phyloP scores from a whole-genome alignment of 1,140 invertebrate species.

The Pachypsylla venusta region DNA sequence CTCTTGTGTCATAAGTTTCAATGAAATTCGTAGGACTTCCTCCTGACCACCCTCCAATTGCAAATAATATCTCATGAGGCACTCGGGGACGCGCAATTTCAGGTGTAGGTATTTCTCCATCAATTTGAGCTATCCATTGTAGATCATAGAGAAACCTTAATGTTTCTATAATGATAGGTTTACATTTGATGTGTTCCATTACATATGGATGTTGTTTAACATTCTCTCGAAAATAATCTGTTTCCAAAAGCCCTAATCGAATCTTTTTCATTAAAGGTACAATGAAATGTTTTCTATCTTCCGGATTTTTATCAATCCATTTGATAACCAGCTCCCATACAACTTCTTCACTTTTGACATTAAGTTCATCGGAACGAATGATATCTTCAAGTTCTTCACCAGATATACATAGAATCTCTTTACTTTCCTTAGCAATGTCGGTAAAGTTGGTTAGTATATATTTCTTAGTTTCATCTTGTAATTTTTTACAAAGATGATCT shows the following conservation, averaged over 20 bases:
- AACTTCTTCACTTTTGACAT: slow-evolving; percentile 45
- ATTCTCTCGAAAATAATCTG: slow-evolving; percentile 56
- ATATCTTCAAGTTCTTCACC: slow-evolving; percentile 51
- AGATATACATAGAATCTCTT: slow-evolving; percentile 51
- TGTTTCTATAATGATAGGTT: slow-evolving; percentile 56
- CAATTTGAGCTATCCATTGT: slow-evolving; percentile 45
- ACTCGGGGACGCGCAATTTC: slow-evolving; percentile 46
- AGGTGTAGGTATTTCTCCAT: slow-evolving; percentile 43
- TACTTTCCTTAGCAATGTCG: slow-evolving; percentile 40
- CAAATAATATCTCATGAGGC: slow-evolving; percentile 52
- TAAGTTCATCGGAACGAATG: slow-evolving; percentile 50
- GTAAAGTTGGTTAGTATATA: slow-evolving; percentile 60
- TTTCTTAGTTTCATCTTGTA: slow-evolving; percentile 48
- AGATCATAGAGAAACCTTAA: slow-evolving; percentile 56
- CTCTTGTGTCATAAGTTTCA: slow-evolving; percentile 60
- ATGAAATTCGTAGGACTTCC: slow-evolving; percentile 52
- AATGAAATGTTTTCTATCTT: slow-evolving; percentile 45
- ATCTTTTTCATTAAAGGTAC: slow-evolving; percentile 61
- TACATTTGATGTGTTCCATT: slow-evolving; percentile 41
- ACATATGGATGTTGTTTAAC: slow-evolving; percentile 48
- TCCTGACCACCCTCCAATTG: slow-evolving; percentile 60
- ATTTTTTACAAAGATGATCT: slow-evolving; percentile 50
- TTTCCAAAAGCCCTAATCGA: slow-evolving; percentile 68
- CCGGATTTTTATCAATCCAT: slow-evolving; percentile 47
- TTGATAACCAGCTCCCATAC: slow-evolving; percentile 46